Evolutionary conservation across 2,113 vertebrate species (phyloP).

Genomic region (Nanorana parkeri): DNA sequence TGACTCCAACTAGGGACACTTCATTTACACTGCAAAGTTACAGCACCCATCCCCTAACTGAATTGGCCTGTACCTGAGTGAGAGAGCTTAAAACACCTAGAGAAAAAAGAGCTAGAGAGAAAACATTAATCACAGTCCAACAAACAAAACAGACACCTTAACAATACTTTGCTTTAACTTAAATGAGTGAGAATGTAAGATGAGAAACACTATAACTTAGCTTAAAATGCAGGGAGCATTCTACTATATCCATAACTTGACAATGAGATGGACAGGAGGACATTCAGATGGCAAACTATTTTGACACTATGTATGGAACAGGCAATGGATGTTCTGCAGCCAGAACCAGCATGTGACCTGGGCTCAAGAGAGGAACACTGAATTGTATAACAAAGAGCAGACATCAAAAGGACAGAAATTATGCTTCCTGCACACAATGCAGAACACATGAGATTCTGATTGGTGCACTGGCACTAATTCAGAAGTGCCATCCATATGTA

Average conservation of each 20-base stretch:
- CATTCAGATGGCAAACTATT: constrained; percentile 98
- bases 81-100: constrained; percentile 93
- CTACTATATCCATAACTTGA: constrained; percentile 75
- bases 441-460: constrained; percentile 35
- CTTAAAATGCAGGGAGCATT: constrained; percentile 76
- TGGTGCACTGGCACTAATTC: constrained; percentile 27
- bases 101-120: constrained; percentile 97
- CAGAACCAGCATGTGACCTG: constrained; percentile 45
- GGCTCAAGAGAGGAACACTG: constrained; percentile 6
- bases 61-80: constrained; percentile 99
- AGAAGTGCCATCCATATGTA: constrained; percentile 19
- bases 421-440: constrained; percentile 29
- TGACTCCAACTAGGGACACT: constrained; percentile 74
- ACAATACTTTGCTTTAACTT: constrained; percentile 90
- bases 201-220: constrained; percentile 81
- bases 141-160: constrained; percentile 96
- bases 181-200: constrained; percentile 82
- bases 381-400: not conserved
- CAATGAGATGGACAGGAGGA: constrained; percentile 68
- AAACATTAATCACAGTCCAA: constrained; percentile 98
- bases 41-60: constrained; percentile 75
- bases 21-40: constrained; percentile 83
- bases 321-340: constrained; percentile 49
- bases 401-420: constrained; percentile 13
- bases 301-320: constrained; percentile 72